A percentile compares a stretch with the other conserved stretches of the same genome.
Conservation (phyloP, 1,140 invertebrate species). For the Eufriesea mexicana region DNA sequence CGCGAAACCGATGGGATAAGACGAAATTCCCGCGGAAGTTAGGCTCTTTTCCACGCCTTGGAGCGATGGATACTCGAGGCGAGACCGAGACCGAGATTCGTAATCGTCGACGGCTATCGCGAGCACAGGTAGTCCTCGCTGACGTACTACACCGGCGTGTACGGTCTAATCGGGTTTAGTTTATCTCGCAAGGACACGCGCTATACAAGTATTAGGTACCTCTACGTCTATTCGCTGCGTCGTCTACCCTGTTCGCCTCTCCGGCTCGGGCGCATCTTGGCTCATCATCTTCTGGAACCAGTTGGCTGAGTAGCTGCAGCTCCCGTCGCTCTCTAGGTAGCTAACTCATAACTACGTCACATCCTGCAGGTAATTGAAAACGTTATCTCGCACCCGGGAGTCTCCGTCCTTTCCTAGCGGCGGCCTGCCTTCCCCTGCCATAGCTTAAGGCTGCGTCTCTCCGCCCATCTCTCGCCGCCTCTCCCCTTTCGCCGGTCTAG, state of each 20-base stretch:
- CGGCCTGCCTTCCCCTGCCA: conserved; percentile 43
- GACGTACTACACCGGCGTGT: neutral
- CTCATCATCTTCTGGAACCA: conserved; percentile 76
- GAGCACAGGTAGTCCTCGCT: neutral
- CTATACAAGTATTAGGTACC: conserved; percentile 68
- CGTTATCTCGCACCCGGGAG: conserved; percentile 80
- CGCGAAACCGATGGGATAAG: neutral
- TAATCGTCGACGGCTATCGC: conserved; percentile 37
- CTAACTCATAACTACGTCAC: conserved; percentile 82
- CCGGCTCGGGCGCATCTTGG: conserved; percentile 68
- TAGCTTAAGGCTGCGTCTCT: conserved; percentile 62
- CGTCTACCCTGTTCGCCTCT: conserved; percentile 24
- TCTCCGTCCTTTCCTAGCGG: conserved; percentile 70
- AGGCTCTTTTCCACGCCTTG: neutral
- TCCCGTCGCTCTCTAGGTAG: conserved; percentile 69
- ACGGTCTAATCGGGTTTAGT: conserved; percentile 72
- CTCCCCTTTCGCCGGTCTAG: conserved; percentile 45
- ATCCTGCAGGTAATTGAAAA: conserved; percentile 83
- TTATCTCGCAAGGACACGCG: conserved; percentile 75
- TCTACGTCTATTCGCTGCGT: conserved; percentile 46
- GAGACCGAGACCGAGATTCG: conserved; percentile 48
- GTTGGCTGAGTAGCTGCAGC: conserved; percentile 69
- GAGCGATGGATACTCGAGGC: conserved; percentile 2
- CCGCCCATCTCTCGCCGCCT: conserved; percentile 17
- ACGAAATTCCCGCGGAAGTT: neutral